A percentile compares a stretch with the other conserved stretches of the same genome.
phyloP scores from a whole-genome alignment of 2,113 vertebrate genomes.

The Tympanuchus pallidicinctus region DNA sequence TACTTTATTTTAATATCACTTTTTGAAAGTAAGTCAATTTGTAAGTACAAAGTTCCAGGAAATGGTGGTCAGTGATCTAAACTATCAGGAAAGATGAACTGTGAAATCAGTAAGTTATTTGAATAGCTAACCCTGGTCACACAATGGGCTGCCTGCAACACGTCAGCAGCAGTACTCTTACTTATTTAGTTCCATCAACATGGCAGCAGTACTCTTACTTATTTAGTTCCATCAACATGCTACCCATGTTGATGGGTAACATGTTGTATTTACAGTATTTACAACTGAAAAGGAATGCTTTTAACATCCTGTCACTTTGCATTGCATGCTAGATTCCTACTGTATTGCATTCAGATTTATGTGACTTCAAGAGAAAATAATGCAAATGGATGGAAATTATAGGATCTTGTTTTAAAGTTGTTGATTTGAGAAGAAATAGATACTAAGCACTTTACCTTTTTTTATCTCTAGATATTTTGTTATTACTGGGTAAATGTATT shows the following conservation, averaged over 20 bases:
- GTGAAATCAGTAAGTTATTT: background rate
- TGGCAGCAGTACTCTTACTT: background rate
- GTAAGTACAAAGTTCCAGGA: background rate
- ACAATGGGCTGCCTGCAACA: background rate
- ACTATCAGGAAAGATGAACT: background rate
- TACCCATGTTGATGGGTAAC: background rate
- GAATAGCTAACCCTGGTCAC: background rate
- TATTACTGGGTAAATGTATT: background rate
- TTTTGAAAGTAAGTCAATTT: background rate
- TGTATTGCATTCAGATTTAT: background rate
- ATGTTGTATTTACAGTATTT: background rate
- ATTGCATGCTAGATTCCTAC: background rate
- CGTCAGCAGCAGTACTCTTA: background rate
- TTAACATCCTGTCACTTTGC: background rate
- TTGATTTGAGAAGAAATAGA: background rate
- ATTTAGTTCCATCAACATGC: background rate
- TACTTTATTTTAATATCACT: background rate
- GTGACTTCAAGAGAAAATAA: background rate
- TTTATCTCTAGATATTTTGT: background rate
- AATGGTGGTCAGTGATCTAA: fast-evolving
- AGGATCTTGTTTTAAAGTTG: background rate
- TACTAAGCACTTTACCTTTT: background rate
- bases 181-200: background rate
- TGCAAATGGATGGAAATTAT: background rate
- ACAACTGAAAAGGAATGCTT: background rate